Evolutionary conservation across 2,113 vertebrate species (phyloP).

Genomic region (Myiozetetes cayanensis): DNA sequence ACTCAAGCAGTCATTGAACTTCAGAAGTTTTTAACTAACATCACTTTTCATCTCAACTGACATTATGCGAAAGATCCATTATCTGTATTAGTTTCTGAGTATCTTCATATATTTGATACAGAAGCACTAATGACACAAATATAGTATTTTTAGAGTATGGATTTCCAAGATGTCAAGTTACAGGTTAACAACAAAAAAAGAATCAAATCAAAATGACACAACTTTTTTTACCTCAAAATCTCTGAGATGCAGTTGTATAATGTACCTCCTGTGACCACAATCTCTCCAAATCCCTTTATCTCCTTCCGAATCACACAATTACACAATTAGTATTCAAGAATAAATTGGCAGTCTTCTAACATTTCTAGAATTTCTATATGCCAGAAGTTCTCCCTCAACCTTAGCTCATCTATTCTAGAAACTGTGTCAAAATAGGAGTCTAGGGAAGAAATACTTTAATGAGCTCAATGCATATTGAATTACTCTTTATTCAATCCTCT

Average conservation of each 20-base stretch:
- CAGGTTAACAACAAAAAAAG: neutral
- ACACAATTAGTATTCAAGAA: neutral
- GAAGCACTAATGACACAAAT: neutral
- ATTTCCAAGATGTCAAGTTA: neutral
- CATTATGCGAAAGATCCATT: neutral
- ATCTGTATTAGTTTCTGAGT: neutral
- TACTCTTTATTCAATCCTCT: neutral
- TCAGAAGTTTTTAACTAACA: neutral
- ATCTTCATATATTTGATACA: neutral
- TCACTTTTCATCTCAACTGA: neutral
- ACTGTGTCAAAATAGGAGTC: neutral
- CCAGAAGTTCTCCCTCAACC: neutral
- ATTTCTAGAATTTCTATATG: neutral
- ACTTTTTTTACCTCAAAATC: neutral
- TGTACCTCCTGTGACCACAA: neutral
- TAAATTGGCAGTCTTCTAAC: neutral
- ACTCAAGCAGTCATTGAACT: neutral
- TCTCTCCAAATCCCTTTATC: neutral
- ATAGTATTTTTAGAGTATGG: neutral
- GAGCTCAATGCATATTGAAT: neutral
- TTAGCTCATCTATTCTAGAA: neutral
- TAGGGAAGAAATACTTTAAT: neutral
- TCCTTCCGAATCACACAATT: neutral
- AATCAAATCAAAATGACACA: neutral
- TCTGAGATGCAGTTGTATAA: neutral